Evolutionary conservation across 1,140 invertebrate genomes (phyloP).

Genomic region (Hestina assimilis): DNA sequence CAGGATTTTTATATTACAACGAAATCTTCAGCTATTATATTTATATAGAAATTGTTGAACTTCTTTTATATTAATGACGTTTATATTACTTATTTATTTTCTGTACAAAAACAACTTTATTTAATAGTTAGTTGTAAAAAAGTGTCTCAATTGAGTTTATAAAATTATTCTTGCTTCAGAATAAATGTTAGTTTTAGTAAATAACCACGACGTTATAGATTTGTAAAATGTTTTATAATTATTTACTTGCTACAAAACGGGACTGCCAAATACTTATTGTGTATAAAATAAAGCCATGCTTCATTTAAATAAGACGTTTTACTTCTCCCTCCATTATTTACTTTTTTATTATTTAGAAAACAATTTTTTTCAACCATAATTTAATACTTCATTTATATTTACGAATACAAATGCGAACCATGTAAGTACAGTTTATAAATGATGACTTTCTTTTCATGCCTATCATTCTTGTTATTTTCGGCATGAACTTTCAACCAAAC

Average conservation of each 20-base stretch:
- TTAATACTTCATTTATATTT: too few relatives aligned
- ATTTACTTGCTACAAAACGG: conserved; percentile 46
- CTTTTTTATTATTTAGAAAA: too few relatives aligned
- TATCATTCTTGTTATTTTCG: too few relatives aligned
- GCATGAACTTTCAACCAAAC: too few relatives aligned
- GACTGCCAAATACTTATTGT: conserved; percentile 67
- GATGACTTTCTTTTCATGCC: too few relatives aligned
- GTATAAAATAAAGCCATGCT: conserved; percentile 62
- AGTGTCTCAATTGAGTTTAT: too few relatives aligned
- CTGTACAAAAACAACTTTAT: too few relatives aligned
- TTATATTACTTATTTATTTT: too few relatives aligned
- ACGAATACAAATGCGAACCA: too few relatives aligned
- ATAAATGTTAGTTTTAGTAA: conserved; percentile 40
- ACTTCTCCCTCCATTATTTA: conserved; percentile 10
- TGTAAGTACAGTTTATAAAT: too few relatives aligned
- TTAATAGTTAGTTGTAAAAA: too few relatives aligned
- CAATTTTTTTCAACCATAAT: neutral
- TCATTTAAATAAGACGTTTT: conserved; percentile 37
- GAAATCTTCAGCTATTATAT: neutral
- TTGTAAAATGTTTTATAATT: conserved; percentile 47
- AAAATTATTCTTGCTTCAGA: neutral
- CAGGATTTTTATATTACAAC: neutral
- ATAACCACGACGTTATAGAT: conserved; percentile 11
- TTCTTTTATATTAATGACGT: neutral
- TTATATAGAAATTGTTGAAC: neutral